Evolutionary conservation across 1,140 invertebrate species (phyloP).

Genomic region (Steinernema feltiae): DNA sequence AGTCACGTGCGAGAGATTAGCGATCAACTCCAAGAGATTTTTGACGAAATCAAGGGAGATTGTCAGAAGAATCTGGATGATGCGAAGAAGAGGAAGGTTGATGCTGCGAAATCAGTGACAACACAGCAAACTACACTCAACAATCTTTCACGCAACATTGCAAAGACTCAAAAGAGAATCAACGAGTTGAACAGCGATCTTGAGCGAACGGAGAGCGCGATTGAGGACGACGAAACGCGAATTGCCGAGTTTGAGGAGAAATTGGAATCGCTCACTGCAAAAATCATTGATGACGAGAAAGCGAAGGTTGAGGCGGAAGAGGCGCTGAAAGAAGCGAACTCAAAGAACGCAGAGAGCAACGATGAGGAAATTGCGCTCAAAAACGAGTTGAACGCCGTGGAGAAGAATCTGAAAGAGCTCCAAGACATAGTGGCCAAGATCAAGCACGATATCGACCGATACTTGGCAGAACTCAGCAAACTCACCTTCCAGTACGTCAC

Average conservation of each 20-base stretch:
- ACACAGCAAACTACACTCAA: slow-evolving; percentile 75
- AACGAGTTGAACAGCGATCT: slow-evolving; percentile 58
- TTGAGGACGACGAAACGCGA: slow-evolving; percentile 19
- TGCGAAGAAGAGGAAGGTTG: slow-evolving; percentile 68
- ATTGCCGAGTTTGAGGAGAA: background rate
- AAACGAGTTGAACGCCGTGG: slow-evolving; percentile 68
- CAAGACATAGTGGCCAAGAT: slow-evolving; percentile 14
- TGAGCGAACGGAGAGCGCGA: slow-evolving; percentile 59
- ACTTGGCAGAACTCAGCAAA: slow-evolving; percentile 11
- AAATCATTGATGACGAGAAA: slow-evolving; percentile 64
- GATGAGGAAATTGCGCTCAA: slow-evolving; percentile 68
- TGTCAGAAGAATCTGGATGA: slow-evolving; percentile 70
- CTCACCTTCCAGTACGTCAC: slow-evolving; percentile 19
- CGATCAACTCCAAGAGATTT: slow-evolving; percentile 71
- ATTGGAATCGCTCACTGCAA: slow-evolving; percentile 23
- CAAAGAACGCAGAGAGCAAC: slow-evolving; percentile 65
- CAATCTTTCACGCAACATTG: slow-evolving; percentile 65
- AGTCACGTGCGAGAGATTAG: slow-evolving; percentile 66
- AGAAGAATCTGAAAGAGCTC: slow-evolving; percentile 64
- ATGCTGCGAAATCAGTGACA: slow-evolving; percentile 68
- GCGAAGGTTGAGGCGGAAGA: slow-evolving; percentile 64
- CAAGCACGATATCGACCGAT: background rate
- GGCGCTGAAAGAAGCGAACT: slow-evolving; percentile 62
- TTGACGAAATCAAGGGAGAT: slow-evolving; percentile 68
- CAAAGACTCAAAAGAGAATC: slow-evolving; percentile 62